Evolutionary conservation across 2,888 invertebrate species (phyloP).

Genomic region (Sinohyriopsis cumingii): DNA sequence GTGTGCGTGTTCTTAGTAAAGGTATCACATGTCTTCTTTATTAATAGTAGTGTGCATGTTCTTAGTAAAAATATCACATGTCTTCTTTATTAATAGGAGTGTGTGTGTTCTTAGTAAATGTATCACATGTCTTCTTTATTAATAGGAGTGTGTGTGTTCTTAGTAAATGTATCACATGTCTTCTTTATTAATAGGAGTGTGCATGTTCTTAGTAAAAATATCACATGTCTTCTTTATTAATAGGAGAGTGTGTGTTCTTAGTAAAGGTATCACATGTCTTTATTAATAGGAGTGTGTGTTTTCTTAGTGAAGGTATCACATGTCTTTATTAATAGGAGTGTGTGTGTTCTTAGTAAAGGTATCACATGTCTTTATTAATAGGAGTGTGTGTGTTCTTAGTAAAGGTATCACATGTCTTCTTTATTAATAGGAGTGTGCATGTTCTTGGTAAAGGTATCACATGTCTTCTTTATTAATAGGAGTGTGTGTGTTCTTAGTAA

Average conservation of each 20-base stretch:
- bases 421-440: constrained; percentile 66
- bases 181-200: too few species aligned
- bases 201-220: constrained; percentile 68
- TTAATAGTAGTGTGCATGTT: constrained; percentile 66
- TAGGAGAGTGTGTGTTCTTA: constrained; percentile 65
- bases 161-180: constrained; percentile 70
- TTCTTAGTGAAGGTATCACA: constrained; percentile 69
- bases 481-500: constrained; percentile 65
- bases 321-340: too few species aligned
- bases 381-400: constrained; percentile 65
- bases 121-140: too few species aligned
- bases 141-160: constrained; percentile 65
- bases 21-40: too few species aligned
- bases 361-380: too few species aligned
- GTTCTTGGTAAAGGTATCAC: constrained; percentile 68
- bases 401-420: too few species aligned
- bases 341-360: constrained; percentile 68
- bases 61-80: constrained; percentile 69
- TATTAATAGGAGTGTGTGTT: constrained; percentile 65
- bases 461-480: too few species aligned
- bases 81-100: too few species aligned
- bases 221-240: too few species aligned
- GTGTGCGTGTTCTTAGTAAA: constrained; percentile 67
- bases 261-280: too few species aligned
- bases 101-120: constrained; percentile 67